Evolutionary conservation across 2,888 invertebrate genomes (phyloP).

Genomic region (Thera britannica): DNA sequence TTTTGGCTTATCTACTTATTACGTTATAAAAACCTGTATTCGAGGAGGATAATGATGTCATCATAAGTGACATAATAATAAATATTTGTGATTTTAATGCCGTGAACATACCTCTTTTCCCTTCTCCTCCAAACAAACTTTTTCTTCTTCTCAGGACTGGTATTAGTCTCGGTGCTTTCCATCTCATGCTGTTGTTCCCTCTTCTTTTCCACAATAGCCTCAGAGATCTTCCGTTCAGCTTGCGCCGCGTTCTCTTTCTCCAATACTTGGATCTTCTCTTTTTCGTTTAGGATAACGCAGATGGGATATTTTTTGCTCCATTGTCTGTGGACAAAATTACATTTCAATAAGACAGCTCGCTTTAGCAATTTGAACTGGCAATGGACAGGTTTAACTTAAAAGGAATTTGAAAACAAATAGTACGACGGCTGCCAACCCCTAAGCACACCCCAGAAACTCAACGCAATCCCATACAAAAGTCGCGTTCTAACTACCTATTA

Average conservation of each 20-base stretch:
- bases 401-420: too few relatives aligned
- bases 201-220: conserved; percentile 60
- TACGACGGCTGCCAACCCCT: too few relatives aligned
- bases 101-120: conserved; percentile 66
- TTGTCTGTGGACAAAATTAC: conserved; percentile 72
- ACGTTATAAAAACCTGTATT: too few relatives aligned
- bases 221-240: conserved; percentile 63
- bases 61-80: too few relatives aligned
- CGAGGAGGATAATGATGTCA: too few relatives aligned
- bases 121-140: conserved; percentile 76
- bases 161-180: conserved; percentile 78
- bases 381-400: too few relatives aligned
- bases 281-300: conserved; percentile 87
- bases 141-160: conserved; percentile 75
- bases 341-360: background rate
- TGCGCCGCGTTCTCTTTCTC: conserved; percentile 65
- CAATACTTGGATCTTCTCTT: conserved; percentile 76
- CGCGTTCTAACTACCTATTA: too few relatives aligned
- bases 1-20: too few relatives aligned
- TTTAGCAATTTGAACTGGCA: too few relatives aligned
- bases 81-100: background rate
- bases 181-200: conserved; percentile 64
- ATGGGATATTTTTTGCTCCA: conserved; percentile 98
- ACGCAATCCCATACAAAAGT: too few relatives aligned
- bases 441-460: too few relatives aligned